Base-by-base conservation (phyloP, 1,140 invertebrate genomes). In the Zaprionus inermis region DNA sequence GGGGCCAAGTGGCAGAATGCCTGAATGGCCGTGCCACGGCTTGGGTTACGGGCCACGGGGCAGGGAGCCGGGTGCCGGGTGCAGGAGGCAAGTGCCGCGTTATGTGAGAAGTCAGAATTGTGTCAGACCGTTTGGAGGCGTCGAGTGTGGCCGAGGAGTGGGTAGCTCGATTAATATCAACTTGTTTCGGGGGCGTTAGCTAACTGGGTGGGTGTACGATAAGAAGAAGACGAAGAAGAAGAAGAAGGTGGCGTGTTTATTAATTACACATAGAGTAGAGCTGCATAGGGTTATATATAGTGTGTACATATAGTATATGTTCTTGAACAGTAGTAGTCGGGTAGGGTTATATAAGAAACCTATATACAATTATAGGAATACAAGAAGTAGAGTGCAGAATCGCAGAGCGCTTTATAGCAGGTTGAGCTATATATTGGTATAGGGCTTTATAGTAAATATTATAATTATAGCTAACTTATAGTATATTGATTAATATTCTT, bases 31-130 rank as follows among this genome's bases (percentile, higher is more conserved):
- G 16, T 16, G 38, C 38, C n/a, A 44, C 38, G 38, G 38, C 38
- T 44, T 44, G 38, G 38, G 38, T 44, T 44, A 44, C 38, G 38
- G 38, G 38, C 38, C 38, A 41, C 38, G 38, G 38, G 38, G 14
- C 38, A 44, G n/a, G n/a, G n/a, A n/a, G n/a, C n/a, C n/a, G n/a
- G n/a, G n/a, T n/a, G n/a, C 36, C 3, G 5, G 55, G 14, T 11
- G 12, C 41, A 57, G 9, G 55, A 32, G 28, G 65, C 55, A 80
- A 80, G 32, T 20, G 52, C 5, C 52, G 58, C 41, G 38, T 57
- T 57, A 44, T 61, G 41, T 52, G 73, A 66, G 69, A 54, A 76
- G 73, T 66, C 73, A 66, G 60, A 76, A 76, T 65, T 76, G 72
- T 76, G 72, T 76, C 72, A 76, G 55, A 66, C 24, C 46, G 34